These are phyloP conservation scores for Prietella phreatophila DNA, from an alignment of 2,113 vertebrate species.

Conservation along the genomic window DNA sequence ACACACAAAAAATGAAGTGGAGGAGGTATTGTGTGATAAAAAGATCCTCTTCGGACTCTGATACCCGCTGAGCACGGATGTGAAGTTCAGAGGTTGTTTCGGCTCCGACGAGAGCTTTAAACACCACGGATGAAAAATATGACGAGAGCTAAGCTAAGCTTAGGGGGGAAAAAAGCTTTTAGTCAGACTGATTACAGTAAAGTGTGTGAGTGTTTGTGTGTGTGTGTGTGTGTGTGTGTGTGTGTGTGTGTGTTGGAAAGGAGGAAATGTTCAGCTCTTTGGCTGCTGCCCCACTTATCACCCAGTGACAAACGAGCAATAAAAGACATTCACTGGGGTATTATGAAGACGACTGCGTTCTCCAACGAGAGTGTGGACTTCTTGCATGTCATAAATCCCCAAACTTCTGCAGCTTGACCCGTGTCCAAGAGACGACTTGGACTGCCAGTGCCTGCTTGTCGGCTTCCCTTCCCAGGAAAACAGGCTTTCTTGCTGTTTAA, in stretches of 20 bases:
- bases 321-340: not conserved
- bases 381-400: constrained; percentile 24
- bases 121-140: constrained; percentile 10
- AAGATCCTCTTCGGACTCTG: not conserved
- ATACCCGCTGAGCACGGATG: not conserved
- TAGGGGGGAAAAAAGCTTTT: not conserved
- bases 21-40: constrained; percentile 21
- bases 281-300: constrained; percentile 7
- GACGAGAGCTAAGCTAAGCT: no score
- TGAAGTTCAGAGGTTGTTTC: not conserved
- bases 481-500: constrained; percentile 43
- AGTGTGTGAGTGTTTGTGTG: no score
- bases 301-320: constrained; percentile 8
- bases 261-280: constrained; percentile 1
- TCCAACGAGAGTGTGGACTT: constrained; percentile 5
- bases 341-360: constrained; percentile 17
- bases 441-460: constrained; percentile 19
- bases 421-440: constrained; percentile 9
- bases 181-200: not conserved
- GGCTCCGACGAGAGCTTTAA: not conserved
- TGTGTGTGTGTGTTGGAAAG: not conserved
- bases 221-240: not conserved
- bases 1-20: constrained; percentile 12
- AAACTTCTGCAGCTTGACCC: constrained; percentile 4
- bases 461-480: constrained; percentile 31